Evolutionary conservation across 2,888 invertebrate genomes (phyloP).

Genomic region (Halictus quadricinctus): DNA sequence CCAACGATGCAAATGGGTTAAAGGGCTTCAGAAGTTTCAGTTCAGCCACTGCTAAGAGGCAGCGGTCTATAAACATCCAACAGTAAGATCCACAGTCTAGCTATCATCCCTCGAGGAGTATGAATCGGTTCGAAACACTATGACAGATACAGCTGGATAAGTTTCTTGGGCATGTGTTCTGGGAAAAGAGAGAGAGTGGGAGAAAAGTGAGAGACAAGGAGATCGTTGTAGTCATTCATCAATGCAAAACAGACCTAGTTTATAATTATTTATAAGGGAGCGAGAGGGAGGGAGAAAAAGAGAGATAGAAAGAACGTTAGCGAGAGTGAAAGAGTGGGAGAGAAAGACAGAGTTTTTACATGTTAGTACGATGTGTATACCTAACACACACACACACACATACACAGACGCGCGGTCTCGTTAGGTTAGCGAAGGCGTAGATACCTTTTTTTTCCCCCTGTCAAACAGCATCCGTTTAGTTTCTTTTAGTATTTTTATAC

Average conservation of each 20-base stretch:
- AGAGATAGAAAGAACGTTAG: conserved; percentile 12
- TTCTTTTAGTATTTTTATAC: conserved; percentile 45
- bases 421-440: conserved; percentile 46
- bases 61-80: neutral
- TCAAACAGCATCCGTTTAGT: conserved; percentile 8
- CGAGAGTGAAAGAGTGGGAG: neutral
- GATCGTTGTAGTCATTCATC: conserved; percentile 81
- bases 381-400: neutral
- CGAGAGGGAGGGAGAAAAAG: conserved; percentile 42
- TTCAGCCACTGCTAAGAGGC: too few species aligned
- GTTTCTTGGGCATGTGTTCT: conserved; percentile 45
- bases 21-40: too few species aligned
- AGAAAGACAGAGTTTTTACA: conserved; percentile 62
- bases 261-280: conserved; percentile 76
- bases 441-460: conserved; percentile 30
- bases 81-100: neutral
- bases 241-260: conserved; percentile 80
- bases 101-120: conserved; percentile 40
- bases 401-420: conserved; percentile 10
- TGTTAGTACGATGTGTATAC: conserved; percentile 50
- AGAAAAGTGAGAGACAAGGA: conserved; percentile 62
- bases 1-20: too few species aligned
- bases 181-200: conserved; percentile 47
- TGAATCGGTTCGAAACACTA: conserved; percentile 36
- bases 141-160: conserved; percentile 43